Base-by-base conservation (phyloP, 2,113 vertebrate species). In the Rhabdornis inornatus region DNA sequence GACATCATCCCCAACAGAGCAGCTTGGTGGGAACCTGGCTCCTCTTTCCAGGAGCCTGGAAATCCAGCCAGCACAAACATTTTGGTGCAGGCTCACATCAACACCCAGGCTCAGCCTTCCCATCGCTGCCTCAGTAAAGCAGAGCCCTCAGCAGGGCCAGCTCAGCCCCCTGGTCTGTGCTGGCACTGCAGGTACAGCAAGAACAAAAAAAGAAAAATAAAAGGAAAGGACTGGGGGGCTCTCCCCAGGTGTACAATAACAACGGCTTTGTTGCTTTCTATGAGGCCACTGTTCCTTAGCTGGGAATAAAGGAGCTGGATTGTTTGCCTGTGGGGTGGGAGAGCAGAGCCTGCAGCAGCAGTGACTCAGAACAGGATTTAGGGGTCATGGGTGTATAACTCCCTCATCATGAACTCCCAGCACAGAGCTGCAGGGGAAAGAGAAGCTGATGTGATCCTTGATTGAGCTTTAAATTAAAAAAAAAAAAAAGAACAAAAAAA, bases 281-380 rank as follows among this genome's bases (percentile, higher is more conserved):
- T 2, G 45, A 95, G 86, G 74, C 78, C 8, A 1, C 60, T 85
- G 85, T 19, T 71, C 65, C 74, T 90, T 30, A 59, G 82, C 83
- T 83, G 89, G 93, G 92, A 94, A 86, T 84, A 89, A 91, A 96
- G 83, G 60, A 89, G 76, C 68, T 3, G 52, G 76, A 16, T 81
- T 78, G 83, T 94, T 96, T 92, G 91, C 45, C 45, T 95, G 59
- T 53, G 79, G 69, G 90, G 84, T 91, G 87, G 91, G 84, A 95
- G 94, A 92, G 87, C 84, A 89, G 84, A 82, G 80, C 92, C 59
- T 19, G 93, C 83, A 89, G 87, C 15, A 1, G 95, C 84, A 89
- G 81, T 82, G 92, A 96, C 84, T 96, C 93, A 94, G 87, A 92
- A n/a, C 69, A 89, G 90, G 95, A 95, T 95, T 94, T 89, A 82